Evolutionary conservation across 2,888 invertebrate genomes (phyloP), one percentile per base, ranked within the genome.

Genomic region (Phortica magna): DNA sequence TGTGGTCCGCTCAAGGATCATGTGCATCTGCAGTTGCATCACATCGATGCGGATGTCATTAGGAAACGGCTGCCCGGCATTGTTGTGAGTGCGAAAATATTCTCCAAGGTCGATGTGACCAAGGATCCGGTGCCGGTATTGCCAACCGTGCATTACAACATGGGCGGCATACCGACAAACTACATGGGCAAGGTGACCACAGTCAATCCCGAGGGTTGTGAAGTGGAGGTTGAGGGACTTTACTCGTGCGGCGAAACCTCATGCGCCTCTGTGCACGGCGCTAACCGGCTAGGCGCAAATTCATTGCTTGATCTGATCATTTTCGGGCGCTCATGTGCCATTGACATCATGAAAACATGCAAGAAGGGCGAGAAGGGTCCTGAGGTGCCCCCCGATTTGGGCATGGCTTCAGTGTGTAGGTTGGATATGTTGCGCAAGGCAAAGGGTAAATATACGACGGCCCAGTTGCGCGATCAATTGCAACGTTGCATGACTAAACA

Each of bases 91-190:
- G 99, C 99, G 2, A 97, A 96, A 96, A 98, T 99, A 90, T 99
- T 99, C 92, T 98, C 99, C 42, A 99, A 98, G n/a, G 99, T 99
- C 9, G 99, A 99, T 92, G 98, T 99, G n/a, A 98, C 98, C 14
- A 95, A 97, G 84, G 98, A 99, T 85, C 98, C 99, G n/a, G 98
- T 99, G 84, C 99, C 99, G 0, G 99, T 99, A 17, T 92, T 99
- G 83, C 99, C 99, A 10, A 99, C 99, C 0, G 99, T 99, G 2
- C 99, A 99, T 92, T 99, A 99, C 93, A 99, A 99, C 91, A 99
- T 99, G 99, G 99, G 99, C 41, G 99, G 99, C 77, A 94, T 98
- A 12, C 99, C 99, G 5, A 99, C 99, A 19, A 99, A 99, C 93
- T 99, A 95, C 93, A 96, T 95, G 86, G 99, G 99, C 86, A 98